Base-by-base conservation (phyloP, 1,140 invertebrate species). In the Ptiloglossa arizonensis region DNA sequence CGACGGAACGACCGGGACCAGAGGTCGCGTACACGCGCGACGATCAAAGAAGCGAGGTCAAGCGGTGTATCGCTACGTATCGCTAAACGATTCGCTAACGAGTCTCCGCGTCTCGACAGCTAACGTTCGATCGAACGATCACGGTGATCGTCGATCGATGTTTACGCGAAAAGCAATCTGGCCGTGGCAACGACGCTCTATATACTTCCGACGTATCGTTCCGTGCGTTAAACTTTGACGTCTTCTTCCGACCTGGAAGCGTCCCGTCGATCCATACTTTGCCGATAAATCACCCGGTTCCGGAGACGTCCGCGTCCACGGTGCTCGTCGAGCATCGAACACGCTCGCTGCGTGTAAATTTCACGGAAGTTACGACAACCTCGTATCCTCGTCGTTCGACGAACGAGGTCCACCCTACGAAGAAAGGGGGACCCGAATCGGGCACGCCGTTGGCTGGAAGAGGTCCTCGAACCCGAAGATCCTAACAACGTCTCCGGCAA, bases 401-500 rank as follows among this genome's bases (percentile, higher is more conserved):
- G 27, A 38, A 17, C 54, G 32, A 48, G 13, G 5, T 79, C 46
- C n/a, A 44, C 63, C 70, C 15, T 32, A 5, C 27, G 66, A 48
- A 46, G 27, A 27, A 38, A 41, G 35, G 17, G 4, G 24, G 57
- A 38, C 19, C 57, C 9, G 19, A 59, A 19, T 59, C 32, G 15
- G 24, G 35, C 29, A 56, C 27, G 13, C n/a, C 17, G 22, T 19
- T 48, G 71, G 2, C 17, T 22, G 24, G 27, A 24, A 22, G 57
- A 29, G 27, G 60, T 64, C 22, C 44, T 60, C 32, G 71, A 76
- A 68, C 57, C 57, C 70, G 44, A 82, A 81, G 80, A 66, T 60
- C 69, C 72, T 76, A 81, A 82, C 80, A 81, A 77, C 79, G 67
- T 83, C 56, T 78, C 56, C n/a, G 56, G 67, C 79, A 71, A 77